A percentile compares a stretch with the other conserved stretches of the same genome.
These are phyloP conservation scores for Lacerta bilineata DNA, from an alignment of 2,797 vertebrate species.

Conservation along the genomic window DNA sequence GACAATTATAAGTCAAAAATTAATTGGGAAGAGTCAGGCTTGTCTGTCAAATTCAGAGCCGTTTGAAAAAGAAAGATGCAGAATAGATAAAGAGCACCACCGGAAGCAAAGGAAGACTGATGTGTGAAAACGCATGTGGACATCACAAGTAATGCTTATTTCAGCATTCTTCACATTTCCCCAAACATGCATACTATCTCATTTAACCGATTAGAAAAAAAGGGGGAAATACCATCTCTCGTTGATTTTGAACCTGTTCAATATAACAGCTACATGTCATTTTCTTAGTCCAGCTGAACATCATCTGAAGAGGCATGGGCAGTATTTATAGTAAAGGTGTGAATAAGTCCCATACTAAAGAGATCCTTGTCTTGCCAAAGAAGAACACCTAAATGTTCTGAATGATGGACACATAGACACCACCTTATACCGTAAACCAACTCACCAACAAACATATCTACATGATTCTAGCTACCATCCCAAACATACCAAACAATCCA, in stretches of 20 bases:
- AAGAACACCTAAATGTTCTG: neutral
- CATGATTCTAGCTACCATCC: no score
- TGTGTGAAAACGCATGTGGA: neutral
- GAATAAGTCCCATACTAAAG: fast-evolving
- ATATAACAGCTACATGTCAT: conserved; percentile 20
- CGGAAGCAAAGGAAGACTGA: neutral
- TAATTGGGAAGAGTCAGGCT: neutral
- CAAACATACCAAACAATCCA: no score
- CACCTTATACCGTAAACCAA: no score
- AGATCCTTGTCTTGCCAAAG: neutral
- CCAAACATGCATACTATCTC: neutral
- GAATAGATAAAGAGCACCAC: neutral
- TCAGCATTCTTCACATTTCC: neutral
- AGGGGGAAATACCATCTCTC: neutral
- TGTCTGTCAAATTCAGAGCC: neutral
- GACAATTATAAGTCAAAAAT: neutral
- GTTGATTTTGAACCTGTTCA: neutral
- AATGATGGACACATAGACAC: no score
- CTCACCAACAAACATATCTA: no score
- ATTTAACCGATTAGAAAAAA: neutral
- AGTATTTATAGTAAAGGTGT: neutral
- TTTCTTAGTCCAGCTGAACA: neutral
- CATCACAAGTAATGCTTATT: neutral
- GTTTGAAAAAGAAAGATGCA: neutral
- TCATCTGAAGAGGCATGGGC: conserved; percentile 3